Evolutionary conservation across 64 coral and sea anemone species (phyloP).

Genomic region (Anthopleura sola): DNA sequence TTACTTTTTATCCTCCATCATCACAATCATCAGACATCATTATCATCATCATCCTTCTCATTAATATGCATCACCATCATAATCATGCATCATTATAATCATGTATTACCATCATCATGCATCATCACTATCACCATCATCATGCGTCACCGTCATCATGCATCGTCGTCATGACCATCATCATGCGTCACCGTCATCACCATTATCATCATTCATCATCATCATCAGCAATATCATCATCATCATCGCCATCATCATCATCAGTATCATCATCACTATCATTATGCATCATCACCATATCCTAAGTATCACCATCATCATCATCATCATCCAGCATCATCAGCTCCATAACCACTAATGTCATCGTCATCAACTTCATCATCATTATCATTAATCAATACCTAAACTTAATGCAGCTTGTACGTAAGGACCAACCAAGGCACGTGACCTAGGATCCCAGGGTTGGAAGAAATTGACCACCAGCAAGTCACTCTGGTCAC

Average conservation of each 20-base stretch:
- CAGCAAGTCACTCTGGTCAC: constrained; percentile 40
- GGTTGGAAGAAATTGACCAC: constrained; percentile 81
- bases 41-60: too few relatives aligned
- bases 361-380: not conserved
- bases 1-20: too few relatives aligned
- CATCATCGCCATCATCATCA: not conserved
- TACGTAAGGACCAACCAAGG: constrained; percentile 7
- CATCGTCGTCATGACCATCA: too few relatives aligned
- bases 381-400: not conserved
- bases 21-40: not conserved
- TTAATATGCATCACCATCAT: not conserved
- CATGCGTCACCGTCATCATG: too few relatives aligned
- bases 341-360: not conserved
- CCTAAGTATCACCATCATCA: not conserved
- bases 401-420: constrained; percentile 22
- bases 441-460: constrained; percentile 13
- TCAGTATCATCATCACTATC: not conserved
- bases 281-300: not conserved
- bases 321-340: not conserved
- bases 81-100: not conserved
- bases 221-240: not conserved
- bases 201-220: not conserved
- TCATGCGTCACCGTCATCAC: not conserved
- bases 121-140: not conserved
- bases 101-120: too few relatives aligned